These are phyloP conservation scores for Leucoraja ocellata DNA, from an alignment of 2,797 vertebrate genomes.

Conservation along the genomic window DNA sequence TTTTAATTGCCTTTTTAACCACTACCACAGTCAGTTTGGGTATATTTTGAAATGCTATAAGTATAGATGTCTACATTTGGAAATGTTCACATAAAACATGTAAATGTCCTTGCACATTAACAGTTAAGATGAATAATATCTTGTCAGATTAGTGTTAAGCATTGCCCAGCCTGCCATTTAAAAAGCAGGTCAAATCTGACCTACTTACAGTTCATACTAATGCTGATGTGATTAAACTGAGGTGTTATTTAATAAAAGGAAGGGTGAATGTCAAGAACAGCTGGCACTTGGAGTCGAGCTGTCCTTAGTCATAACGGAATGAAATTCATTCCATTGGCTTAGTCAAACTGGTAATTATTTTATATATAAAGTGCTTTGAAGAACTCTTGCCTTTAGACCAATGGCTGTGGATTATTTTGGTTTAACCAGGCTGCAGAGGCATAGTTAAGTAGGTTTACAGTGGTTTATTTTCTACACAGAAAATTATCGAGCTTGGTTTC, in stretches of 20 bases:
- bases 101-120: slow-evolving; percentile 34
- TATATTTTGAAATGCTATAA: not conserved
- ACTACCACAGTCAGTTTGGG: not conserved
- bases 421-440: not conserved
- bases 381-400: not conserved
- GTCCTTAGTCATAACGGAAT: not conserved
- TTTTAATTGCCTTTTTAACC: not conserved
- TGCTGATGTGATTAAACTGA: not conserved
- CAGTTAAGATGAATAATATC: slow-evolving; percentile 6
- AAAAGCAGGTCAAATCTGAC: slow-evolving; percentile 47
- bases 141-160: slow-evolving; percentile 31
- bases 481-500: not conserved
- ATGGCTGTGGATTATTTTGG: not conserved
- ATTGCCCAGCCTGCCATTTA: slow-evolving; percentile 21
- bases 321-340: not conserved
- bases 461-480: not conserved
- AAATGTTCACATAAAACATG: slow-evolving; percentile 39
- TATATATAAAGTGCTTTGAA: not conserved
- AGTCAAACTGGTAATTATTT: not conserved
- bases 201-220: slow-evolving; percentile 5
- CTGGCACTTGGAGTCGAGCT: not conserved
- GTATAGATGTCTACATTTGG: slow-evolving; percentile 12
- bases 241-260: not conserved
- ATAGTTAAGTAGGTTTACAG: not conserved
- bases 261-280: not conserved